phyloP scores from a whole-genome alignment of 2,888 invertebrate species.

The Mimas tiliae region DNA sequence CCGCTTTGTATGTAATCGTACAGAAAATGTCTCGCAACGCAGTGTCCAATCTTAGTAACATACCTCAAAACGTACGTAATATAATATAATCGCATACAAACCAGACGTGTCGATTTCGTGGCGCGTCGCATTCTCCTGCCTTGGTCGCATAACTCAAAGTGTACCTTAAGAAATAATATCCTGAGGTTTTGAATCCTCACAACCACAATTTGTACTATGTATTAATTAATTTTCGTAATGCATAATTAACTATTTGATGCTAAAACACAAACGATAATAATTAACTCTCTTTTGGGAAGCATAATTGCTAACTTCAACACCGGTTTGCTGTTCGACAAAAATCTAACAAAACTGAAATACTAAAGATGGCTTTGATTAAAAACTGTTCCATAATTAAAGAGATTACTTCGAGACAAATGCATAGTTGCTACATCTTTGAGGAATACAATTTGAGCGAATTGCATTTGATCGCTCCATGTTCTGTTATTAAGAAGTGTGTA shows the following conservation, averaged over 20 bases:
- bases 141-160: too few relatives aligned
- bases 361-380: conserved; percentile 20
- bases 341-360: conserved; percentile 15
- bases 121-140: too few relatives aligned
- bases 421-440: conserved; percentile 37
- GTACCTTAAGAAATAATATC: too few relatives aligned
- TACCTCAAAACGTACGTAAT: too few relatives aligned
- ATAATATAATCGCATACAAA: too few relatives aligned
- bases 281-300: conserved; percentile 51
- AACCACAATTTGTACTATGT: background rate
- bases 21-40: too few relatives aligned
- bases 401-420: conserved; percentile 33
- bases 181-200: conserved; percentile 2
- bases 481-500: conserved; percentile 67
- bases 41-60: too few relatives aligned
- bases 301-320: conserved; percentile 50
- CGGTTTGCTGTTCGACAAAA: conserved; percentile 42
- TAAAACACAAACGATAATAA: conserved; percentile 52
- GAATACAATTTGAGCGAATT: conserved; percentile 49
- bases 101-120: too few relatives aligned
- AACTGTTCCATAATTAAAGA: conserved; percentile 36
- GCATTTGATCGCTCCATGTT: conserved; percentile 56
- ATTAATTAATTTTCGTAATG: conserved; percentile 27
- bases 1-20: too few relatives aligned
- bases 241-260: conserved; percentile 46